Conservation (phyloP, 2,797 vertebrate genomes). For the Columba guinea region DNA sequence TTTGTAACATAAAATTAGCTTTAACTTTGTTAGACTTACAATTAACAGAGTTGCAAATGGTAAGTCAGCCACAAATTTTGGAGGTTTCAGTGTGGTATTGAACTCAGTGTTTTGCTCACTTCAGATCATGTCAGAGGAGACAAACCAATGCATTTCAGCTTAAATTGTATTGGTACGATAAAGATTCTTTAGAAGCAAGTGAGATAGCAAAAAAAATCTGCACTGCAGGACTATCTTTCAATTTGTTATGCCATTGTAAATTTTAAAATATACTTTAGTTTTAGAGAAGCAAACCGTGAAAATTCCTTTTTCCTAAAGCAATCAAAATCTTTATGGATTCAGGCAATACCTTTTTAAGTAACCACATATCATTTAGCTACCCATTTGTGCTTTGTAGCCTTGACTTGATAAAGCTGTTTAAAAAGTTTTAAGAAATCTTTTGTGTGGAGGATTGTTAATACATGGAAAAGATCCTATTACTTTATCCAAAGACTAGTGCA, state of each 20-base stretch:
- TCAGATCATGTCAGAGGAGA: background rate
- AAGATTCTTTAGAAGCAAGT: background rate
- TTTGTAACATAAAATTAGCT: background rate
- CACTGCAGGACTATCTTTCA: background rate
- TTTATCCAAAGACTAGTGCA: conserved; percentile 55
- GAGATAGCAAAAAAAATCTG: background rate
- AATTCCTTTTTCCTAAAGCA: conserved; percentile 36
- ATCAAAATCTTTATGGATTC: conserved; percentile 21
- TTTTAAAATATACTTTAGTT: conserved; percentile 41
- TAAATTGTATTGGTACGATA: background rate
- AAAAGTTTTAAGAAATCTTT: conserved; percentile 60
- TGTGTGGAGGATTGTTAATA: conserved; percentile 45
- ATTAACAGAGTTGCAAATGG: background rate
- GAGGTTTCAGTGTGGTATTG: background rate
- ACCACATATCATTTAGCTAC: conserved; percentile 3
- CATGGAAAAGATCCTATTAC: conserved; percentile 40
- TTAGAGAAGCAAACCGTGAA: conserved; percentile 34
- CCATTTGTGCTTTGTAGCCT: conserved; percentile 57
- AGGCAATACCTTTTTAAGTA: conserved; percentile 29
- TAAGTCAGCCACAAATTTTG: background rate
- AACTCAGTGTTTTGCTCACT: background rate
- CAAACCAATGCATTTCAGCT: background rate
- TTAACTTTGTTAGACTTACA: background rate
- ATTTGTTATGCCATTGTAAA: conserved; percentile 20
- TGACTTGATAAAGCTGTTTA: conserved; percentile 31